Base-by-base conservation (phyloP, 1,140 invertebrate genomes). In the Heterodera carotae region DNA sequence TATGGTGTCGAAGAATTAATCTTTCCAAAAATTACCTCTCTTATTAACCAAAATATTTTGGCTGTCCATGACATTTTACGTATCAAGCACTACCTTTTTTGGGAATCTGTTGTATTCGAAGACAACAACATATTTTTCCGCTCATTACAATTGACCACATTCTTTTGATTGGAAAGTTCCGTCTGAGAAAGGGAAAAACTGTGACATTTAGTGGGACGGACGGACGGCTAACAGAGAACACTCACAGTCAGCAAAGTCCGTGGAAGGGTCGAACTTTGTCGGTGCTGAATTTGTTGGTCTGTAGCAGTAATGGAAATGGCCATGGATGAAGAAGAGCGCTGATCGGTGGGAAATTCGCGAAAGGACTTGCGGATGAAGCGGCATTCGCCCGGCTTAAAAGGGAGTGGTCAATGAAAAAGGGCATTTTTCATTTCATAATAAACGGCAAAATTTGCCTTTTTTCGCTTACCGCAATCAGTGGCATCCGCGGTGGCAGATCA, bases 401-500 rank as follows among this genome's bases (percentile, higher is more conserved):
- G 7, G 29, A 62, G 22, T 31, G 33, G 29, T 31, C 8, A 31
- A 2, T 34, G 22, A 31, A 3, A 10, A 66, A 66, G 31, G 29
- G 62, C 8, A 10, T 31, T 27, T 31, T 18, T 10, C 60, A 62
- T 62, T 31, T 27, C 7, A 62, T 10, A 6, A 62, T 22, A n/a
- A 66, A 31, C 5, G 8, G 31, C 25, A 31, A 10, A 66, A 2
- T 18, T 4, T 10, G 27, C 15, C 1, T 29, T 66, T 5, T 18
- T 4, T 66, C 29, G n/a, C 25, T 66, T n/a, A 62, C 33, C 18
- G 25, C 22, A 33, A 74, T 36, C 27, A 74, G 64, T 56, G 72
- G 72, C 72, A 74, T 74, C 34, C 34, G 10, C 12, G 72, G 72
- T 22, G 72, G 72, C 59, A 74, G 27, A 36, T 74, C 59, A 34